Percentiles rank a stretch among this genome's conserved stretches.
Evolutionary conservation across 2,888 invertebrate genomes (phyloP).

Genomic region (Temnothorax ravouxi): DNA sequence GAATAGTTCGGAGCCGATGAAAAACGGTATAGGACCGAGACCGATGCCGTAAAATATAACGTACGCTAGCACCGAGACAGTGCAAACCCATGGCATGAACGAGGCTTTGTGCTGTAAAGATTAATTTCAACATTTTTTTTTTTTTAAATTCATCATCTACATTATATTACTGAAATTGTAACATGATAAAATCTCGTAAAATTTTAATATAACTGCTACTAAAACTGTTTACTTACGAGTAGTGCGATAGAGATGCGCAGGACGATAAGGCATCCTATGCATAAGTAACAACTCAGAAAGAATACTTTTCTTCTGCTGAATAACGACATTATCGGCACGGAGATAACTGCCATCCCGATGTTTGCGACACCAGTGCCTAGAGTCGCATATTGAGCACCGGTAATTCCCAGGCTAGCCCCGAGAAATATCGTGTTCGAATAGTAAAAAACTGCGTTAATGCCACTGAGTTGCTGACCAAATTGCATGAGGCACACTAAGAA

Average conservation of each 20-base stretch:
- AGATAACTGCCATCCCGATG: conserved; percentile 89
- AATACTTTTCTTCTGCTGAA: conserved; percentile 90
- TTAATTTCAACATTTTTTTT: too few species aligned
- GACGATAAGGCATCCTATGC: conserved; percentile 88
- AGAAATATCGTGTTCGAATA: conserved; percentile 94
- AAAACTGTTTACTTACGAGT: conserved; percentile 88
- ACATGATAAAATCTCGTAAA: not conserved
- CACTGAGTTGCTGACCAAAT: conserved; percentile 95
- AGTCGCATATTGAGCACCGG: conserved; percentile 91
- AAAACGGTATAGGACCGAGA: conserved; percentile 95
- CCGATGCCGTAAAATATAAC: conserved; percentile 94
- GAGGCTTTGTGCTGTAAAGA: conserved; percentile 87
- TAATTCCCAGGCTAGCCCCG: conserved; percentile 89
- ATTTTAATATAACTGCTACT: not conserved
- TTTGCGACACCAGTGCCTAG: conserved; percentile 92
- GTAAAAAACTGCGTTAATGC: conserved; percentile 96
- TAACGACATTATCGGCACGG: conserved; percentile 90
- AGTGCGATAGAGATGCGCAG: conserved; percentile 89
- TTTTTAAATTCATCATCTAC: too few species aligned
- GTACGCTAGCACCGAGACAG: conserved; percentile 91
- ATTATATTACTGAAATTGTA: not conserved
- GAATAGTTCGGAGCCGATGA: conserved; percentile 95
- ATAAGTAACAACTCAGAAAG: conserved; percentile 89
- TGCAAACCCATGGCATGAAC: conserved; percentile 92
- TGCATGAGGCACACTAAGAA: conserved; percentile 93